Evolutionary conservation across 2,797 vertebrate genomes (phyloP).

Genomic region (Propithecus perrieri): DNA sequence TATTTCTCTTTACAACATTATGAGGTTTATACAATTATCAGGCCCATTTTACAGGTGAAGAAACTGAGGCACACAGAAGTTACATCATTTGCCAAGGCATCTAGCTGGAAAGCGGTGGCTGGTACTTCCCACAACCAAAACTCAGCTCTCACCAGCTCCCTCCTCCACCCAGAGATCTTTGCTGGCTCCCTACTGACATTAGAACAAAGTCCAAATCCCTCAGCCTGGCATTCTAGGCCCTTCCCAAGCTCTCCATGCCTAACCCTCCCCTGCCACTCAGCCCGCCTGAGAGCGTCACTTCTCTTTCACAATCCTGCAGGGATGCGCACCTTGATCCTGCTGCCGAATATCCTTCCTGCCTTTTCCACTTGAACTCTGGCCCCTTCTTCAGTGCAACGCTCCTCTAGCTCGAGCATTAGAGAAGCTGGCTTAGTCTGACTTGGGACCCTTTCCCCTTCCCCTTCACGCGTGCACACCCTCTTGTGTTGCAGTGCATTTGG

Average conservation of each 20-base stretch:
- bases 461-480: too few species aligned
- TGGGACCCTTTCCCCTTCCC: too few species aligned
- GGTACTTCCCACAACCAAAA: background rate
- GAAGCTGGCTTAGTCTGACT: background rate
- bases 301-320: background rate
- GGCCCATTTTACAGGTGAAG: background rate
- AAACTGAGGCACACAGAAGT: conserved; percentile 18
- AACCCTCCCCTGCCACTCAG: background rate
- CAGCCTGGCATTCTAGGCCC: background rate
- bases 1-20: background rate
- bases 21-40: background rate
- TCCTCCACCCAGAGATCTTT: background rate
- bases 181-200: background rate
- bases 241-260: background rate
- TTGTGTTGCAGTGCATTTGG: background rate
- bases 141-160: background rate
- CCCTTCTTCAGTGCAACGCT: background rate
- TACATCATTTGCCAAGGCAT: background rate
- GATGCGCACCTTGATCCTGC: background rate
- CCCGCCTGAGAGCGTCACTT: background rate
- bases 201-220: background rate
- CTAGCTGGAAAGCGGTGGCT: background rate
- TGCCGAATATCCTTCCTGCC: background rate
- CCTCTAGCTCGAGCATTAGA: background rate
- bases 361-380: background rate